A percentile compares a stretch with the other conserved stretches of the same genome.
Conservation (phyloP, 2,113 vertebrate genomes). For the Thalassarche chlororhynchos region DNA sequence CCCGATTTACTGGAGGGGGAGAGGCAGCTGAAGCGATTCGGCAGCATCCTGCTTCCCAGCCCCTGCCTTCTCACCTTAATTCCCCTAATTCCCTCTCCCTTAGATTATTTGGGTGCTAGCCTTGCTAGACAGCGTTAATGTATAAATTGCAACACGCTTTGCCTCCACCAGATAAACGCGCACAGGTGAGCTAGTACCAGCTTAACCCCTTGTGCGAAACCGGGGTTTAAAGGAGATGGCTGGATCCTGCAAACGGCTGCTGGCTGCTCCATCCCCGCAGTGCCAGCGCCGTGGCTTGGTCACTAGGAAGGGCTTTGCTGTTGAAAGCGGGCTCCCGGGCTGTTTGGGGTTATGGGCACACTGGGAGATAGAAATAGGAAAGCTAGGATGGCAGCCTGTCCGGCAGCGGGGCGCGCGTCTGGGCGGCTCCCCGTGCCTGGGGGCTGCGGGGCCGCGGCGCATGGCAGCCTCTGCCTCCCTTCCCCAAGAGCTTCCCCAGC, state of each 20-base stretch:
- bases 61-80: accelerated
- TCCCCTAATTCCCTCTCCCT: not conserved
- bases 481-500: not conserved
- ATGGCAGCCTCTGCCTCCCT: not conserved
- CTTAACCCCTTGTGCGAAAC: accelerated
- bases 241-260: not conserved
- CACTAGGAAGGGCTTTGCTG: not conserved
- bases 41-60: not conserved
- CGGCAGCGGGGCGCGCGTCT: accelerated
- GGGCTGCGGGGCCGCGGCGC: accelerated
- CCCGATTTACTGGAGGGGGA: not conserved
- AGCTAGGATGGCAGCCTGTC: not conserved
- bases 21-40: not conserved
- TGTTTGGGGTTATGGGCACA: not conserved
- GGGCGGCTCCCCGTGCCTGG: not conserved
- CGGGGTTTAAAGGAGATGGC: not conserved
- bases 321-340: not conserved
- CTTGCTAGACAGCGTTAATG: not conserved
- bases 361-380: not conserved
- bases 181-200: not conserved
- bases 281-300: too few species aligned
- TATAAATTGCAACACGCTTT: not conserved
- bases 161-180: not conserved
- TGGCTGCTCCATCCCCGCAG: not conserved
- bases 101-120: not conserved